Evolutionary conservation across 2,797 vertebrate genomes (phyloP), one percentile per base, ranked within the genome.

Genomic region (Micropoecilia bifurca): DNA sequence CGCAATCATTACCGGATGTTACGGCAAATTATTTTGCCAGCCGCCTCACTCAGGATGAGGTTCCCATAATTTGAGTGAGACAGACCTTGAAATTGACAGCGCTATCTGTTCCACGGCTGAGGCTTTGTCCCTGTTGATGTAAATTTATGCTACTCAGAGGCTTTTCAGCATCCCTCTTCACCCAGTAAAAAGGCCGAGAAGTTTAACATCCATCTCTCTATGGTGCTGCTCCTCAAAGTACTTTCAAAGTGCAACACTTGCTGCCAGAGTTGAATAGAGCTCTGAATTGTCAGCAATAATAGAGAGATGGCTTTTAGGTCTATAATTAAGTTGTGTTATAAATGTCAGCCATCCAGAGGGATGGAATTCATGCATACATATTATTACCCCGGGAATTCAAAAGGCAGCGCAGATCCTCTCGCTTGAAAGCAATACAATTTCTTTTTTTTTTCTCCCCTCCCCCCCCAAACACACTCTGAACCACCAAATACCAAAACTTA

Each of bases 321-420:
- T 93, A 92, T 95, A 96, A 96, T 95, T 94, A 95, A 95, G 94
- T 93, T 94, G 94, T 93, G 92, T 94, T 95, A 93, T 94, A 95
- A 95, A 95, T 94, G 95, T 95, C 94, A 95, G 85, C 91, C 92
- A 94, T 95, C 93, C 93, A 93, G 88, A 88, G 82, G 91, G 92
- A 94, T 92, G 89, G 92, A 94, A 95, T 94, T 95, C 94, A 94
- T 93, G 92, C 92, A 93, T 95, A 95, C 93, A 94, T 93, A 95
- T 96, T 95, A 95, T 94, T 95, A 95, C 93, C 93, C 80, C 48
- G 85, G 92, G 92, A 95, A 93, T 95, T 95, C 93, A 95, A 93
- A 94, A 93, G 90, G 89, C 90, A 87, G 76, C 83, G 89, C 91
- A 87, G 91, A 94, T 92, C 87, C 87, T 85, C 88, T 90, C 30